Conservation (phyloP, 2,797 vertebrate genomes). For the Cephalopachus bancanus region DNA sequence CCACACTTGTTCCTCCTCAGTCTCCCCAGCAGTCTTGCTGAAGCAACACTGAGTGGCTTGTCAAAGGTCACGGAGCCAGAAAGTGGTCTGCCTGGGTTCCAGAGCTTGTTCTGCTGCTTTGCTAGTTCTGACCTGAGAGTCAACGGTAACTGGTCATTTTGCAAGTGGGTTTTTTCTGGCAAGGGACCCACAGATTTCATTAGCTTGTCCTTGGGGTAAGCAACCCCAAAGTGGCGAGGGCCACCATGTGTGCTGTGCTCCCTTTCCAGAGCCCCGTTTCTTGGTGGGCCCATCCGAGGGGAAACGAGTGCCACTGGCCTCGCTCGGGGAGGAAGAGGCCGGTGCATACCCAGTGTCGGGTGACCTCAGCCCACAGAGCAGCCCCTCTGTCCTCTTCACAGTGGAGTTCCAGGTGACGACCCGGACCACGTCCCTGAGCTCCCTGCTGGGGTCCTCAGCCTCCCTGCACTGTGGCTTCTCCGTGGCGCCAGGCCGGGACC, state of each 20-base stretch:
- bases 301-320: background rate
- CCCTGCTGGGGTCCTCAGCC: slow-evolving; percentile 85
- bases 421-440: slow-evolving; percentile 83
- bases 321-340: background rate
- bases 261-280: background rate
- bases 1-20: background rate
- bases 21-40: background rate
- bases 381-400: slow-evolving; percentile 77
- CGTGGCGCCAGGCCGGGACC: slow-evolving; percentile 78
- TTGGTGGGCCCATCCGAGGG: background rate
- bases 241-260: background rate
- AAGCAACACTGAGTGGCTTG: background rate
- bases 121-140: background rate
- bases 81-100: background rate
- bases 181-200: background rate
- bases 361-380: background rate
- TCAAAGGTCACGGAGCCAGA: background rate
- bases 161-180: background rate
- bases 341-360: too few relatives aligned
- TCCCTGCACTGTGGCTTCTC: slow-evolving; percentile 92
- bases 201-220: background rate
- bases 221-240: background rate
- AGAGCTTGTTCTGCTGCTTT: background rate
- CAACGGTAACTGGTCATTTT: background rate
- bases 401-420: slow-evolving; percentile 93